Evolutionary conservation across 2,888 invertebrate genomes (phyloP).

Genomic region (Hofmannophila pseudospretella): DNA sequence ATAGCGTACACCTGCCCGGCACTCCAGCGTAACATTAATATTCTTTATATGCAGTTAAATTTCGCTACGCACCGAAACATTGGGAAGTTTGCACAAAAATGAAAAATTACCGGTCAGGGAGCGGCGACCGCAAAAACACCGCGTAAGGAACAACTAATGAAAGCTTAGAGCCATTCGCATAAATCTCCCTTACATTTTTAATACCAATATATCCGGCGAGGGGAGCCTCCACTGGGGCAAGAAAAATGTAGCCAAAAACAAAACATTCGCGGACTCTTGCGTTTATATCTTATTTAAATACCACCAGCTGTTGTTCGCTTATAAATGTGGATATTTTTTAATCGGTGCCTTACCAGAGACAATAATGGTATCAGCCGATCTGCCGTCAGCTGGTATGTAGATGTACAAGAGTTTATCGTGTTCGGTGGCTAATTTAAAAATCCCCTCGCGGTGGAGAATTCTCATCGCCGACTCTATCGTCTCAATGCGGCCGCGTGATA

Average conservation of each 20-base stretch:
- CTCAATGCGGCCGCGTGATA: conserved; percentile 56
- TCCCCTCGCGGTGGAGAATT: conserved; percentile 43
- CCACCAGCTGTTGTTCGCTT: conserved; percentile 71
- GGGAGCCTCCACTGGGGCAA: conserved; percentile 59
- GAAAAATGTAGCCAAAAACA: conserved; percentile 56
- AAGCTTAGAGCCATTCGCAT: conserved; percentile 78
- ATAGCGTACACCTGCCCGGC: conserved; percentile 67
- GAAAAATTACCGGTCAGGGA: conserved; percentile 78
- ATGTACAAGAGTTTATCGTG: conserved; percentile 65
- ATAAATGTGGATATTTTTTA: conserved; percentile 72
- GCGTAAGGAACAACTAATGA: conserved; percentile 76
- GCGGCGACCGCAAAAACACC: conserved; percentile 71
- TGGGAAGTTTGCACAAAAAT: conserved; percentile 71
- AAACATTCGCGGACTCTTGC: conserved; percentile 65
- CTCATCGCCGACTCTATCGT: conserved; percentile 44
- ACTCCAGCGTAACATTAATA: conserved; percentile 62
- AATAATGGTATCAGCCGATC: conserved; percentile 72
- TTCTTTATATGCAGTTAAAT: conserved; percentile 76
- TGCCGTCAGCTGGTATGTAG: conserved; percentile 75
- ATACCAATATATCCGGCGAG: conserved; percentile 75
- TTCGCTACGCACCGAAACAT: conserved; percentile 59
- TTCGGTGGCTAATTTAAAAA: conserved; percentile 71
- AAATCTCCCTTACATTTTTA: conserved; percentile 78
- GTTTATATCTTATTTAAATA: conserved; percentile 77
- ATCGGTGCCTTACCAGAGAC: conserved; percentile 74